Evolutionary conservation across 2,888 invertebrate species (phyloP), one percentile per base, ranked within the genome.

Genomic region (Papilio demoleus): DNA sequence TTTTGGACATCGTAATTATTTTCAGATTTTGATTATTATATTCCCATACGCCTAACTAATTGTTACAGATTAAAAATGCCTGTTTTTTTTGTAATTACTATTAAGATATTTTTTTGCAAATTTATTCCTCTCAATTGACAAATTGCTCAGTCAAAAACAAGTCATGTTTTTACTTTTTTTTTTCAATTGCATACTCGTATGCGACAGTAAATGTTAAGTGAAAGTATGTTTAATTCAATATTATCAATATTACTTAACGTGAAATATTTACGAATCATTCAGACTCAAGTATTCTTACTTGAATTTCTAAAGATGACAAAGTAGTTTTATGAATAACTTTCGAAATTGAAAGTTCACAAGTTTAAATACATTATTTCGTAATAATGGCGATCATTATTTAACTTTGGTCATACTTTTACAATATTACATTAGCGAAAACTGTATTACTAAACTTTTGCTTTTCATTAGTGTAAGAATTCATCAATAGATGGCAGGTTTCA

Each of bases 221-320:
- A 65, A 42, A 56, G 65, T 56, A 24, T n/a, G 24, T 40, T 38
- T 4, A 40, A 65, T 42, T 14, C 22, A 58, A 56, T 50, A 27
- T 56, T 17, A 65, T 42, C 56, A 42, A 65, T 42, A 59, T 50
- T 60, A 27, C 58, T 40, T n/a, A 56, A 64, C 5, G 11, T 27
- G 17, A 19, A 47, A 17, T 24, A 19, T 65, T 66, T 47, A 59
- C 22, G 58, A 66, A 66, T 66, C 36, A 59, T 31, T 38, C 12
- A 47, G 66, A 50, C 1, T 60, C 38, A 60, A 27, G 27, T 27
- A 27, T 34, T 9, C 24, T 27, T 4, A 24, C 34, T 24, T n/a
- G 22, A 66, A 40, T 64, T 59, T 64, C 68, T 64, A 63, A 36
- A 58, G 38, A 63, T 68, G 68, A 68, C 68, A 19, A 14, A 40